Conservation (phyloP, 2,888 invertebrate genomes). For the Nycteola revayana region DNA sequence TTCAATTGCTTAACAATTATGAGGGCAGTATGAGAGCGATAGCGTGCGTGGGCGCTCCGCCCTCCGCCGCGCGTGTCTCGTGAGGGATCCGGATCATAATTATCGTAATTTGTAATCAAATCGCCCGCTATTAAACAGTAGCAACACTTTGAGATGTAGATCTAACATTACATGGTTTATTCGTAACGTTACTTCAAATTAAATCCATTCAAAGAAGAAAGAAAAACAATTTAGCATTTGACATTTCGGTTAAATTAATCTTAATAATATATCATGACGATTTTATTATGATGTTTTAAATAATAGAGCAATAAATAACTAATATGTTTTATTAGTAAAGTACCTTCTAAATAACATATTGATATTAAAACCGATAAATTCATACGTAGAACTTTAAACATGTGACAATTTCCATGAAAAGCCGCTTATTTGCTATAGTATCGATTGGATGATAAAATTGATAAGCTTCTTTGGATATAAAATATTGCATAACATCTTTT, state of each 20-base stretch:
- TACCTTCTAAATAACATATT: conserved; percentile 18
- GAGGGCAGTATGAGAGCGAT: conserved; percentile 8
- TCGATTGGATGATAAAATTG: conserved; percentile 16
- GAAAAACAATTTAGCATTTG: too few species aligned
- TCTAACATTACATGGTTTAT: conserved; percentile 21
- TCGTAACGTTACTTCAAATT: too few species aligned
- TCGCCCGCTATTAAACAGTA: conserved; percentile 59
- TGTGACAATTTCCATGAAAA: conserved; percentile 15
- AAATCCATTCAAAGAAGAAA: too few species aligned
- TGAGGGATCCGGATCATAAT: conserved; percentile 44
- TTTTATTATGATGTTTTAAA: too few species aligned
- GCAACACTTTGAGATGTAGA: conserved; percentile 33
- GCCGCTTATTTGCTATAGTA: conserved; percentile 10
- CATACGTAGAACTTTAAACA: conserved; percentile 13
- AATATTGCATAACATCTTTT: neutral
- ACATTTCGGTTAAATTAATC: too few species aligned
- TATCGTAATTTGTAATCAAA: conserved; percentile 59
- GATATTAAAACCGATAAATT: conserved; percentile 17
- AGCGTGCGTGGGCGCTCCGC: conserved; percentile 36
- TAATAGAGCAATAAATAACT: too few species aligned
- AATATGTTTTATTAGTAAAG: neutral
- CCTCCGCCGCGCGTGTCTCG: conserved; percentile 31
- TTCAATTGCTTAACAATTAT: too few species aligned
- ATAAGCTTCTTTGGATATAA: conserved; percentile 8
- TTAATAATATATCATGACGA: too few species aligned